These are phyloP conservation scores for Pseudotriccus pelzelni DNA, from an alignment of 2,797 vertebrate species.

Conservation along the genomic window DNA sequence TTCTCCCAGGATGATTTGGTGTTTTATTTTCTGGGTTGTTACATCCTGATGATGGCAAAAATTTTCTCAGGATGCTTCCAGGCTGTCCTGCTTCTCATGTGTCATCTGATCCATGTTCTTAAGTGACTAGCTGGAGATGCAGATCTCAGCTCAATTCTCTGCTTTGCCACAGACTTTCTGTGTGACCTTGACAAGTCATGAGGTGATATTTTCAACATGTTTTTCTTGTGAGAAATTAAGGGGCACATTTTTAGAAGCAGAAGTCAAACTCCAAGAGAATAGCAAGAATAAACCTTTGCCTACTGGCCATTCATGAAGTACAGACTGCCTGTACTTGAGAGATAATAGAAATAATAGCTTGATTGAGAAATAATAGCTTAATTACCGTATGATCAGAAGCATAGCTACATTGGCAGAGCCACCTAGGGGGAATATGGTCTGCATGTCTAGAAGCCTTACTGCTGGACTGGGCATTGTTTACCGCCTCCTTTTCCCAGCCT, in stretches of 20 bases:
- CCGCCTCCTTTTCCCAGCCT: neutral
- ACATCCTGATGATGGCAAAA: neutral
- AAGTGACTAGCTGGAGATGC: neutral
- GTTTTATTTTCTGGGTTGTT: neutral
- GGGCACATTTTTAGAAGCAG: neutral
- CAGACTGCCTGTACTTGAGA: neutral
- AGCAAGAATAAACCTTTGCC: neutral
- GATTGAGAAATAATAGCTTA: neutral
- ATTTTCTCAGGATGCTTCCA: neutral
- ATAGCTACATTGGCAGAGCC: neutral
- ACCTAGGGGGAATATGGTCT: neutral
- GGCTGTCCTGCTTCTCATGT: neutral
- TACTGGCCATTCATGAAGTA: neutral
- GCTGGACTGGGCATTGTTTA: neutral
- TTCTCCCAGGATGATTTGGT: neutral
- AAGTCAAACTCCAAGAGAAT: neutral
- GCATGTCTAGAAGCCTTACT: neutral
- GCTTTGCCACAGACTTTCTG: neutral
- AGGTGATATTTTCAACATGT: neutral
- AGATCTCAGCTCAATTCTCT: neutral
- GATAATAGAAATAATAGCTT: neutral
- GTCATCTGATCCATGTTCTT: neutral
- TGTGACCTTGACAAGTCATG: neutral
- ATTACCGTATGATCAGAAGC: neutral
- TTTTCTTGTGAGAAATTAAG: neutral